A percentile compares a stretch with the other conserved stretches of the same genome.
phyloP scores from a whole-genome alignment of 1,140 invertebrate genomes.

The Heliconius himera region DNA sequence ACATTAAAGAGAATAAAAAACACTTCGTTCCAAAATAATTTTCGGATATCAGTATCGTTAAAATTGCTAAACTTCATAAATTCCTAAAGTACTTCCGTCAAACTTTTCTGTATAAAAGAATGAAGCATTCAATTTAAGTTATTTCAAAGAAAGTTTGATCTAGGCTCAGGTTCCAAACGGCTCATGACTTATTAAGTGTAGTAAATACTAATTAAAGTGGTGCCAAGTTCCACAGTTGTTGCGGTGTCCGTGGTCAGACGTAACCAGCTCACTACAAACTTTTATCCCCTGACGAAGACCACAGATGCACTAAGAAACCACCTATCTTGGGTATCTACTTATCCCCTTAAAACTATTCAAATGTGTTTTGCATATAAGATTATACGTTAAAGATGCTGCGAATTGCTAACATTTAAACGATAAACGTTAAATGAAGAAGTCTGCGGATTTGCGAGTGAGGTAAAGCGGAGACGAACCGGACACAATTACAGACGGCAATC shows the following conservation, averaged over 20 bases:
- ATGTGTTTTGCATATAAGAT: slow-evolving; percentile 38
- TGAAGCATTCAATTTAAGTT: slow-evolving; percentile 46
- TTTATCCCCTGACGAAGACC: slow-evolving; percentile 53
- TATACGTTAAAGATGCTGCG: slow-evolving; percentile 39
- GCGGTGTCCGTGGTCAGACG: slow-evolving; percentile 50
- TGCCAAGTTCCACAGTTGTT: slow-evolving; percentile 61
- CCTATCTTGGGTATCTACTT: slow-evolving; percentile 41
- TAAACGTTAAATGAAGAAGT: slow-evolving; percentile 40
- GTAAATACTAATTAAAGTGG: slow-evolving; percentile 68
- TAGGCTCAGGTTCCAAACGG: slow-evolving; percentile 44
- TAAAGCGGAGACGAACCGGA: slow-evolving; percentile 57
- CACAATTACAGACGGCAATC: slow-evolving; percentile 74
- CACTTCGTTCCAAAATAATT: neutral
- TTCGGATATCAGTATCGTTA: neutral
- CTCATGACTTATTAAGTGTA: slow-evolving; percentile 52
- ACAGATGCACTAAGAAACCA: slow-evolving; percentile 50
- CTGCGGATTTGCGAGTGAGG: slow-evolving; percentile 38
- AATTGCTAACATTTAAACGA: slow-evolving; percentile 21
- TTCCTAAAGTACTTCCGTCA: slow-evolving; percentile 27
- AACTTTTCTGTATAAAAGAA: slow-evolving; percentile 51
- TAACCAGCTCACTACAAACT: slow-evolving; percentile 54
- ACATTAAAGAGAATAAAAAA: slow-evolving; percentile 9
- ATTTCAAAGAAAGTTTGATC: slow-evolving; percentile 37
- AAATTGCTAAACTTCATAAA: slow-evolving; percentile 18
- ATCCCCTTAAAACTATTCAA: slow-evolving; percentile 26